A percentile compares a stretch with the other conserved stretches of the same genome.
Conservation (phyloP, 1,140 invertebrate genomes). For the Trachymyrmex septentrionalis region DNA sequence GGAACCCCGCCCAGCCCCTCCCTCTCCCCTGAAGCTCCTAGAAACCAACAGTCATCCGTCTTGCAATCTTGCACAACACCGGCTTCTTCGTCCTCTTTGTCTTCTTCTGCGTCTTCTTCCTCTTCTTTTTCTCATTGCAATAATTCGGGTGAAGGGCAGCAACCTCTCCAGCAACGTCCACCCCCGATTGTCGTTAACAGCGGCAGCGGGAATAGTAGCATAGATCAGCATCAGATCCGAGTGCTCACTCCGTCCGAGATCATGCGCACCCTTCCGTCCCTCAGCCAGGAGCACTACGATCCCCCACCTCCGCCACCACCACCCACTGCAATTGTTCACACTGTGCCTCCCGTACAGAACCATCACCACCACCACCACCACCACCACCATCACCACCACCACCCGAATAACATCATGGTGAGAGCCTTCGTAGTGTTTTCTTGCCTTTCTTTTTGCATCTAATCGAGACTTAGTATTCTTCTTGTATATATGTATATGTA, state of each 20-base stretch:
- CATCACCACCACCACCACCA: constrained; percentile 53
- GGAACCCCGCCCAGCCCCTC: constrained; percentile 83
- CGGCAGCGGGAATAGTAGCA: constrained; percentile 67
- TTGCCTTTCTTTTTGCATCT: constrained; percentile 80
- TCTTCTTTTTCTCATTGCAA: constrained; percentile 79
- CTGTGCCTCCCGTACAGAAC: constrained; percentile 78
- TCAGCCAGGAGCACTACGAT: constrained; percentile 91
- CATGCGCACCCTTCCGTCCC: constrained; percentile 94
- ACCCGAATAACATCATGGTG: constrained; percentile 86
- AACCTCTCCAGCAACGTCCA: constrained; percentile 75
- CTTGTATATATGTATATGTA: constrained; percentile 50
- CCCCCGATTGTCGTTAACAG: constrained; percentile 51
- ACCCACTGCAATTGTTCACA: constrained; percentile 86
- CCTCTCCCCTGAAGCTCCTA: constrained; percentile 80
- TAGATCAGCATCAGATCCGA: constrained; percentile 91
- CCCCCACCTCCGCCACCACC: constrained; percentile 85
- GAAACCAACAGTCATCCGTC: constrained; percentile 79
- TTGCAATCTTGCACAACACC: constrained; percentile 78
- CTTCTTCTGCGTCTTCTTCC: constrained; percentile 58
- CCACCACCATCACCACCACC: constrained; percentile 45
- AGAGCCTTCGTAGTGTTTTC: constrained; percentile 85
- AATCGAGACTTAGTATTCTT: constrained; percentile 79
- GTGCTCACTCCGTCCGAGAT: constrained; percentile 95
- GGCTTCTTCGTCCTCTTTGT: constrained; percentile 72
- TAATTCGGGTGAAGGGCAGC: constrained; percentile 81